phyloP scores from a whole-genome alignment of 2,797 vertebrate species.

The Lateolabrax maculatus region DNA sequence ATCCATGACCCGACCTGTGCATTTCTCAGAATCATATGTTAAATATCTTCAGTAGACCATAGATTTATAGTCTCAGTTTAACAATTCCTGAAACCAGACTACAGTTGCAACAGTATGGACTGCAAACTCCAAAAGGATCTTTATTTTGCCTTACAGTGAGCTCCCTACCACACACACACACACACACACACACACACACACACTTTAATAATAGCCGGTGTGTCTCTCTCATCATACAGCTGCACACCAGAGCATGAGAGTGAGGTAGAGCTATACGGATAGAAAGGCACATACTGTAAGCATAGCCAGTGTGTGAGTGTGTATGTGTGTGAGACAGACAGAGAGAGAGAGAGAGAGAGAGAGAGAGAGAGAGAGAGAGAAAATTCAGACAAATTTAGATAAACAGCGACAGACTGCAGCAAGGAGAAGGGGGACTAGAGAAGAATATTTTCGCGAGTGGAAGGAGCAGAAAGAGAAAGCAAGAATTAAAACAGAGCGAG shows the following conservation, averaged over 20 bases:
- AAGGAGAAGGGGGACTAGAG: constrained; percentile 26
- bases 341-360: neutral
- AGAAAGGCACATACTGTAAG: constrained; percentile 19
- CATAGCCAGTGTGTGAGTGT: neutral
- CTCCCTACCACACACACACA: constrained; percentile 31
- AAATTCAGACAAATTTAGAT: constrained; percentile 42
- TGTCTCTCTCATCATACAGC: constrained; percentile 76
- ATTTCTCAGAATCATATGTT: constrained; percentile 57
- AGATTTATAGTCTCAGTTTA: constrained; percentile 55
- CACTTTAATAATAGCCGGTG: constrained; percentile 75
- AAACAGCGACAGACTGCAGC: constrained; percentile 40
- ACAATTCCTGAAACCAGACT: constrained; percentile 53
- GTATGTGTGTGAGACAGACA: too few relatives aligned
- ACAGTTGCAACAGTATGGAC: constrained; percentile 44
- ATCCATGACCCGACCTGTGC: constrained; percentile 19
- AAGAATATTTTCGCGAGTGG: constrained; percentile 18
- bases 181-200: constrained; percentile 31
- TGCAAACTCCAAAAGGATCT: constrained; percentile 31
- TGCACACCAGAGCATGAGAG: constrained; percentile 71
- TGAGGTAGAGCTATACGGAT: constrained; percentile 22
- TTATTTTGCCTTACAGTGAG: constrained; percentile 31
- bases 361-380: constrained; percentile 14
- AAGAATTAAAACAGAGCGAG: constrained; percentile 28
- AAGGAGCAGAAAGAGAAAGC: constrained; percentile 43
- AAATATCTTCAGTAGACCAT: constrained; percentile 43